Conservation (phyloP, 2,797 vertebrate genomes). For the Tenualosa ilisha region DNA sequence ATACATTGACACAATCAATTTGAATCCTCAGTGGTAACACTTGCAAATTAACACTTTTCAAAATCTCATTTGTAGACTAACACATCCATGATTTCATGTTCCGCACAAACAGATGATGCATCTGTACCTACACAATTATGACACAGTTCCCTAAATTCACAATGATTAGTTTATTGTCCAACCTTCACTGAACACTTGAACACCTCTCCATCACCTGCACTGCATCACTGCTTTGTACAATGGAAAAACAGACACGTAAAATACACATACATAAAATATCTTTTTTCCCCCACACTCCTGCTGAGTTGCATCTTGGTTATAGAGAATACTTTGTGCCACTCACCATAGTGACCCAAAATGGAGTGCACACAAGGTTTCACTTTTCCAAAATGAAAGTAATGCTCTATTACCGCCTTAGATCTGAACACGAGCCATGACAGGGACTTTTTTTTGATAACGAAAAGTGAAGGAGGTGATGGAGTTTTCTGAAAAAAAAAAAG, state of each 20-base stretch:
- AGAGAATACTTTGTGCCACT: not conserved
- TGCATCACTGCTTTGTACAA: not conserved
- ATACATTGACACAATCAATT: slow-evolving; percentile 6
- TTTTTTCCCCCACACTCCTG: not conserved
- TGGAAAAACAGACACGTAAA: not conserved
- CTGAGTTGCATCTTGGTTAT: not conserved
- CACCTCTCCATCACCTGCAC: not conserved
- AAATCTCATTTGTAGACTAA: not conserved
- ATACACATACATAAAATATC: not conserved
- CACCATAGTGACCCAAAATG: not conserved
- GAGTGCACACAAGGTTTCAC: not conserved
- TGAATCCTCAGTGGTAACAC: slow-evolving; percentile 19
- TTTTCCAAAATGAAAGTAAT: slow-evolving; percentile 13
- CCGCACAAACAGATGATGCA: not conserved
- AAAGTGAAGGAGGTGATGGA: not conserved
- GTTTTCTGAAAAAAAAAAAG: not conserved
- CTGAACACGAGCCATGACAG: not conserved
- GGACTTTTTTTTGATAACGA: not conserved
- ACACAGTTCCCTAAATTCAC: not conserved
- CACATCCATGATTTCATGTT: not conserved
- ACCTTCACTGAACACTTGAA: not conserved
- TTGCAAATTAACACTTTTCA: not conserved
- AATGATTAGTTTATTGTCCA: not conserved
- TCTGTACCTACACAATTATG: not conserved
- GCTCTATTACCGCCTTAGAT: not conserved